Conservation (phyloP, 1,140 invertebrate species). For the Apis laboriosa region DNA sequence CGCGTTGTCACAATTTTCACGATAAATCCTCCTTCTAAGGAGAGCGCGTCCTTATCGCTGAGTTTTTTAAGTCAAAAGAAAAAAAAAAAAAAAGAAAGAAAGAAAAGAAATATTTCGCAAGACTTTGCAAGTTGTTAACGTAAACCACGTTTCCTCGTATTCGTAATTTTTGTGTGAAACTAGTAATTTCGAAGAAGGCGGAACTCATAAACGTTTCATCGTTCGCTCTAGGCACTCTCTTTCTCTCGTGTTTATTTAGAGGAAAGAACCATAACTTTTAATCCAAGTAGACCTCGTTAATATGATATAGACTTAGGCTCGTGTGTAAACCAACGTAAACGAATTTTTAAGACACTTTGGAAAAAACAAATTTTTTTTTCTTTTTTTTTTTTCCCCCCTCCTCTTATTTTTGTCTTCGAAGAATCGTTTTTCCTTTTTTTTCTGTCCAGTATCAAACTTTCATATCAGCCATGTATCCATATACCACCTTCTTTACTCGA, state of each 20-base stretch:
- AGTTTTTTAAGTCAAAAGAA: not conserved
- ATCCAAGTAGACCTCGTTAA: constrained; percentile 60
- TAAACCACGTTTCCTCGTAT: constrained; percentile 12
- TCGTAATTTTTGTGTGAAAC: constrained; percentile 31
- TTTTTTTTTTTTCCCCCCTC: not conserved
- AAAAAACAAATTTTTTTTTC: not conserved
- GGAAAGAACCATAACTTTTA: constrained; percentile 60
- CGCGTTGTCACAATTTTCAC: not conserved
- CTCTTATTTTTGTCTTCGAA: not conserved
- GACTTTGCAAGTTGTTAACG: not conserved
- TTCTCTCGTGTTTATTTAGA: constrained; percentile 74
- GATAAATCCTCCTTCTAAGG: not conserved
- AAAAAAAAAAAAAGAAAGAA: not conserved
- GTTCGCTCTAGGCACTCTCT: constrained; percentile 71
- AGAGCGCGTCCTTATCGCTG: not conserved
- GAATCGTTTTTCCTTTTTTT: not conserved
- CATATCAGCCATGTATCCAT: not conserved
- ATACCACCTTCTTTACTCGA: constrained; percentile 7
- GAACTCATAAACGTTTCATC: constrained; percentile 66
- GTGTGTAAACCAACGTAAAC: constrained; percentile 63
- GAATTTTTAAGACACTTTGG: constrained; percentile 48
- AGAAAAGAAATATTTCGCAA: not conserved
- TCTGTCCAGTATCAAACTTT: not conserved
- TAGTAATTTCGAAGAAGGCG: constrained; percentile 36
- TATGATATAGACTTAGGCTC: constrained; percentile 62